Percentiles rank a stretch among this genome's conserved stretches.
These are phyloP conservation scores for Aldabrachelys gigantea DNA, from an alignment of 2,113 vertebrate genomes.

Conservation along the genomic window DNA sequence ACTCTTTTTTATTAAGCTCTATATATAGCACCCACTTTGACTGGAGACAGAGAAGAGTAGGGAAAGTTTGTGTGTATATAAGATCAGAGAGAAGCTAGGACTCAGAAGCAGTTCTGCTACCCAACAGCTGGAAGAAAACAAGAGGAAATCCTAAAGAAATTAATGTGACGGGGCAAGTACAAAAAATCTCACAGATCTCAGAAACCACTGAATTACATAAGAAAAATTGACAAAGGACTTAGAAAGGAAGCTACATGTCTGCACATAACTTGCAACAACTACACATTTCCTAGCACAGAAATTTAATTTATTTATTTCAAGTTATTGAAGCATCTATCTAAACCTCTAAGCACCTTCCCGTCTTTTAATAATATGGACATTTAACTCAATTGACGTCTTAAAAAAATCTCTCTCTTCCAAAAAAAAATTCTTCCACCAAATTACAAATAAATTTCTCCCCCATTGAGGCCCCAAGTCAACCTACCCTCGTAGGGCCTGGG, in stretches of 20 bases:
- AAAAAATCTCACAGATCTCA: neutral
- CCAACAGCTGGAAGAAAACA: neutral
- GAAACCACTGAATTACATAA: no score
- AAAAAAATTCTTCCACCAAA: neutral
- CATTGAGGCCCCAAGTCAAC: neutral
- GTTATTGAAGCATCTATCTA: neutral
- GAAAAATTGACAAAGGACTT: neutral
- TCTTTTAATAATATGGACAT: neutral
- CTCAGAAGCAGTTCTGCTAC: neutral
- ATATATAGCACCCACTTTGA: constrained; percentile 30
- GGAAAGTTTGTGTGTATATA: neutral
- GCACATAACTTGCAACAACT: neutral
- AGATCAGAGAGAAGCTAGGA: neutral
- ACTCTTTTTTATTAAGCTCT: constrained; percentile 25
- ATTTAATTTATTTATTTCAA: neutral
- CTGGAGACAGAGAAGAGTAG: neutral
- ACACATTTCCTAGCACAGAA: neutral
- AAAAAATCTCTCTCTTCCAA: neutral
- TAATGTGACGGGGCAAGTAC: neutral
- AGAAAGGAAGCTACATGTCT: neutral
- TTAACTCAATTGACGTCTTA: neutral
- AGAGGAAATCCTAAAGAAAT: neutral
- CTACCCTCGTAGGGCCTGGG: neutral
- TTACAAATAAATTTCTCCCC: neutral
- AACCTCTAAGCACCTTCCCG: neutral